Conservation (phyloP, 2,113 vertebrate genomes). For the Hyaena hyaena region DNA sequence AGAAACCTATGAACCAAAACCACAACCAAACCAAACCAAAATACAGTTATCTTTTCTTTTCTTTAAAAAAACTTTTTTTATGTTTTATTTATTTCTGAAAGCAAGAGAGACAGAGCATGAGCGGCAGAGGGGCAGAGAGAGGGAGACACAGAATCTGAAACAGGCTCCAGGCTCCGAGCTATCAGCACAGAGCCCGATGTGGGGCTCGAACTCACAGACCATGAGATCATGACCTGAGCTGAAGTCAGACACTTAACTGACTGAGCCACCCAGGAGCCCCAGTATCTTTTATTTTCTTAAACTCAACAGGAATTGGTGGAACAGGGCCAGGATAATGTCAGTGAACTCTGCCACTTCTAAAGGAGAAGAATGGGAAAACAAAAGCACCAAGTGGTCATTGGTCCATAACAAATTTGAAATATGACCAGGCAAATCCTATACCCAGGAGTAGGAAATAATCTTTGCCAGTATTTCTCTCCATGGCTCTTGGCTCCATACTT, state of each 20-base stretch:
- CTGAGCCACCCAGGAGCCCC: no score
- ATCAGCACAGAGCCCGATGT: no score
- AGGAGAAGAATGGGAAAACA: not conserved
- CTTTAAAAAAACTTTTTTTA: no score
- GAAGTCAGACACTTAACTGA: no score
- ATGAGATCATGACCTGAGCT: no score
- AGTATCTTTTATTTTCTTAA: not conserved
- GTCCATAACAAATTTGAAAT: constrained; percentile 3
- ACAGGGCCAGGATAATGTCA: not conserved
- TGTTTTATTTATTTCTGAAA: no score
- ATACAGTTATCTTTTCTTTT: not conserved
- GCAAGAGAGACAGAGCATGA: no score
- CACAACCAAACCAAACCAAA: not conserved
- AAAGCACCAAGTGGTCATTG: not conserved
- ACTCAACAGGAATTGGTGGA: not conserved
- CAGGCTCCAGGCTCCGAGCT: no score
- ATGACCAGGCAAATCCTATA: not conserved
- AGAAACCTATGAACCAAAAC: not conserved
- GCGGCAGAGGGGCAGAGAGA: no score
- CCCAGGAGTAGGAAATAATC: not conserved
- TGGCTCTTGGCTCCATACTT: not conserved
- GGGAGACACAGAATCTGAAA: no score
- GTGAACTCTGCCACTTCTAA: not conserved
- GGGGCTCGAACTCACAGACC: no score
- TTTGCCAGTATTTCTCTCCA: not conserved